Evolutionary conservation across 2,888 invertebrate species (phyloP), one percentile per base, ranked within the genome.

Genomic region (Tachina grossa): DNA sequence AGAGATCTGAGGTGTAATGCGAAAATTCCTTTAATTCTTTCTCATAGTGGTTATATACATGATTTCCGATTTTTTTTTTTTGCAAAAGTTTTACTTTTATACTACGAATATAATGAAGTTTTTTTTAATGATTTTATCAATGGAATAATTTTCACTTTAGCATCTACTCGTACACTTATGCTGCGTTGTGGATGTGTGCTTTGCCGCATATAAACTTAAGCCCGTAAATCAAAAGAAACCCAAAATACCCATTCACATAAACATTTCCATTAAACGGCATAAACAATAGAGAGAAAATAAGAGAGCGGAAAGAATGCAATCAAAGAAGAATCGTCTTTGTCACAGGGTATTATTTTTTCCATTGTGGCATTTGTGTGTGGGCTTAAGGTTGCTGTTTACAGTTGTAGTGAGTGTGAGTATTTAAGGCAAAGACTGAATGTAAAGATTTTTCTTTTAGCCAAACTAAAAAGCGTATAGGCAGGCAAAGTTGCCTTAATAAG

Each of bases 331-430:
- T 71, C 71, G 49, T 66, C 41, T 71, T 71, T 66, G 71, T 77
- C 83, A 59, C 78, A 72, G 72, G 77, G 55, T 78, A 83, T 78
- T 78, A 78, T 83, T 74, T 31, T 66, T 39, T 66, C 59, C 59
- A 61, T 47, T 78, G 71, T 47, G 76, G 69, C 41, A 57, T 61
- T 47, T 45, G 41, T 69, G 49, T 45, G 41, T 69, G 49, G 63
- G 43, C 43, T 61, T 63, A n/a, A n/a, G 6, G 53, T 22, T 53
- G 16, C 14, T 61, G 51, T 13, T 31, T 43, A 19, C 11, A 22
- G 13, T 39, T 39, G 39, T 16, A 14, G 13, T 47, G 14, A 31
- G 43, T 43, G 19, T 79, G 45, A 22, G n/a, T 41, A n/a, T 31
- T 31, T 45, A 53, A 22, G 31, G 19, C 31, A 76, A 47, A 66